Base-by-base conservation (phyloP, 2,797 vertebrate genomes). In the Helicolenus hilgendorfi region DNA sequence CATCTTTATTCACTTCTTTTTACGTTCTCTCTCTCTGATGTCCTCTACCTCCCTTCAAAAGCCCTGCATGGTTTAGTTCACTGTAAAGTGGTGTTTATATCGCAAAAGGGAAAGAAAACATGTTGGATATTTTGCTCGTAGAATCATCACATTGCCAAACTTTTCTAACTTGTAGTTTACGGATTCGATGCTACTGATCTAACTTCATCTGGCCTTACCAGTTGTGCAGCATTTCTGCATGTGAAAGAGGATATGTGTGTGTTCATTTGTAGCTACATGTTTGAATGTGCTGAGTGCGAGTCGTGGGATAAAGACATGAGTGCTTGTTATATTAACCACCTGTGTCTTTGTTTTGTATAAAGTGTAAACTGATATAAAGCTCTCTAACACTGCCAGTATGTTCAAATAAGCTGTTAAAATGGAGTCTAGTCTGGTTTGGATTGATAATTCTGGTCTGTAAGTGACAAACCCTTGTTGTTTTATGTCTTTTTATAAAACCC, bases 361-460 rank as follows among this genome's bases (percentile, higher is more conserved):
- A 86, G 65, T 91, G 73, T 85, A 87, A 86, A 91, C 63, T 74
- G 75, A 91, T 90, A 84, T 86, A 84, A 93, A 93, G 80, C 91
- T 94, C 81, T 91, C 81, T 93, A 93, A 94, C 94, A 95, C 95
- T 95, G 96, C 95, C 95, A 95, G 33, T 95, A 92, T 89, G 93
- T 95, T 93, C 89, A 92, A 94, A 94, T 89, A 92, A 89, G 88
- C 24, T 89, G 88, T 93, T 85, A 24, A 86, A 83, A 85, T 85
- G 33, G 45, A 84, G 87, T 89, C 67, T 85, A 53, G 80, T 84
- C 81, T 70, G 74, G 58, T 88, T 58, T 81, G 77, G 68, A 83
- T 79, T 75, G 59, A 77, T 86, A 62, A 82, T 82, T 83, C 77
- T 85, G 84, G 18, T 86, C 68, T 81, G 26, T 89, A 77, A 77